phyloP scores from a whole-genome alignment of 2,888 invertebrate species.

The Melangyna quadrimaculata region DNA sequence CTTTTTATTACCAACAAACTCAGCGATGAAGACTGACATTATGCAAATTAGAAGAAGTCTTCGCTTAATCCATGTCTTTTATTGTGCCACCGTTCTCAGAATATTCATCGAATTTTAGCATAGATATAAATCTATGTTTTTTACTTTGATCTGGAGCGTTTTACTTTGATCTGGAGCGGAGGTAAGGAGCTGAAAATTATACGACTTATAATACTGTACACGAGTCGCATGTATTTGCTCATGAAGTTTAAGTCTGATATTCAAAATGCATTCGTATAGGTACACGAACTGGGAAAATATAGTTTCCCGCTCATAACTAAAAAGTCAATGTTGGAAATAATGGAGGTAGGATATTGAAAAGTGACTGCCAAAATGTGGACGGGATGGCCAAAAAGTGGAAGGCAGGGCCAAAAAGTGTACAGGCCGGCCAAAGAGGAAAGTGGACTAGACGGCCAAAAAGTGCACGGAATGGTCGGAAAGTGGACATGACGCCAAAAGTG shows the following conservation, averaged over 20 bases:
- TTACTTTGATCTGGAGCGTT: constrained; percentile 29
- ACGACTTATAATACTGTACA: neutral
- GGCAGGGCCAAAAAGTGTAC: too few species aligned
- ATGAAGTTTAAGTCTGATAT: neutral
- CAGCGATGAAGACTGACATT: constrained; percentile 46
- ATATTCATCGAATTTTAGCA: constrained; percentile 63
- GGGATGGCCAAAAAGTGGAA: too few species aligned
- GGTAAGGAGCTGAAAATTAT: neutral
- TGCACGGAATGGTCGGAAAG: too few species aligned
- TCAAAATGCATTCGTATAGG: too few species aligned
- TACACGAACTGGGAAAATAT: too few species aligned
- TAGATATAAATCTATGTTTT: constrained; percentile 63
- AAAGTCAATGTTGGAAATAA: too few species aligned
- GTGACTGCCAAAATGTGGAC: too few species aligned
- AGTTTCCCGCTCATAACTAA: too few species aligned
- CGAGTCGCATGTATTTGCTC: neutral
- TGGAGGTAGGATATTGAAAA: too few species aligned
- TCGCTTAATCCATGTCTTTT: constrained; percentile 46
- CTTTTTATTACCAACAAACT: constrained; percentile 3
- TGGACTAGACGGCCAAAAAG: too few species aligned
- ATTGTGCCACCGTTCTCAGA: constrained; percentile 6
- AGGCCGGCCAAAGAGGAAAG: too few species aligned
- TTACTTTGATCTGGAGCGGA: constrained; percentile 26
- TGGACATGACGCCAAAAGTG: too few species aligned
- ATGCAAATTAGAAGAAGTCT: constrained; percentile 58